Evolutionary conservation across 2,797 vertebrate genomes (phyloP), one percentile per base, ranked within the genome.

Genomic region (Sebastes kiyomatsui): DNA sequence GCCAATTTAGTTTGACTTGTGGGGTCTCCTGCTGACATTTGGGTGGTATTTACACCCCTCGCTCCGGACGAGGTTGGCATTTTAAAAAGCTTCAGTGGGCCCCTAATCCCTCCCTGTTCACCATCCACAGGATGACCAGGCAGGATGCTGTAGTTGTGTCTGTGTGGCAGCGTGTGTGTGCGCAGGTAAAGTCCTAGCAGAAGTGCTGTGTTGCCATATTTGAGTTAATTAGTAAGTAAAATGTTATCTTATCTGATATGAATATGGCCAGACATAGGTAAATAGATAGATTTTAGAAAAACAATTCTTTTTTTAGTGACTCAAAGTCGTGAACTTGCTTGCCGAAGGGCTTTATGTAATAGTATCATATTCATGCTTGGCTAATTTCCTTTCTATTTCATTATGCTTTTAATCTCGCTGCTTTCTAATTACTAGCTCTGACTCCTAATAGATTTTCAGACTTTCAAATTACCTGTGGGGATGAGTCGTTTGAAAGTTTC

Each of bases 1-100:
- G 88, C 88, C 94, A 94, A 94, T 95, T 95, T 95, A 88, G 79
- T 95, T 94, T 94, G 94, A 95, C 94, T 94, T 92, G 87, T 94
- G 87, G 90, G 92, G 93, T 94, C 90, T 94, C 92, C 82, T 67
- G 78, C 87, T 96, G 95, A 95, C 95, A 96, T 96, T 96, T 96
- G 80, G 93, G 82, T 96, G 94, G 90, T 94, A 95, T 95, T 95
- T 96, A 93, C 92, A 94, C 87, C 91, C 87, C 67, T 91, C 91
- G 82, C 82, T 90, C 90, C 52, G 89, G 91, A 94, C 79, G 81
- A 94, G 86, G 87, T 93, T 96, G 96, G 93, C 95, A 94, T 96
- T 96, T 96, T 94, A 93, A 96, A 92, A 92, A 87, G 89, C 92
- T 92, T 90, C 93, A 94, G 89, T 83, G 61, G 75, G 80, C 84